Evolutionary conservation across 1,140 invertebrate genomes (phyloP), one percentile per base, ranked within the genome.

Genomic region (Sarcophaga peregrina): DNA sequence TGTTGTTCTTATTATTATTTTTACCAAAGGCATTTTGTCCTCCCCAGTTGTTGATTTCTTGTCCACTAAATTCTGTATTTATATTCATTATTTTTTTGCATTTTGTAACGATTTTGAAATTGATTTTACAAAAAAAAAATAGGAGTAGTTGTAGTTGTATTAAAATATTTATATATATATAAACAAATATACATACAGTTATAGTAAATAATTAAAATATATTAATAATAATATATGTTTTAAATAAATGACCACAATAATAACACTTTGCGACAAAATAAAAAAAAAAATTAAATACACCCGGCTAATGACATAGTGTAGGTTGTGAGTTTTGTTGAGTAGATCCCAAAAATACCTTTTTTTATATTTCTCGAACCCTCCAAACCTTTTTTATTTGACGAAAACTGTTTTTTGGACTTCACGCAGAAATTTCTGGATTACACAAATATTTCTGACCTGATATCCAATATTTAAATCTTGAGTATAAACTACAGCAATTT

Each of bases 21-120:
- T 94, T 96, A 96, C 95, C 95, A 96, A 93, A 94, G 95, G 95
- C 91, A 95, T 94, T 92, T 96, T 96, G 93, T 96, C 95, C 93
- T 96, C 95, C 90, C 94, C 93, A 91, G 94, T 94, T 92, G 94
- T 92, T 92, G 96, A 94, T 93, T 95, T 95, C 94, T 95, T 96
- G 92, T 96, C 95, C 94, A 95, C 95, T 93, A 95, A 93, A 92
- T 94, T 93, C 93, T 95, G 94, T 93, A 94, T 94, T 95, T 95
- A 72, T 25, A 37, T 37, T 8, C 6, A 54, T 75, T 75, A 46
- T 78, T 78, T 17, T 78, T 78, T 78, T 58, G 46, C 11, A 68
- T 62, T 45, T 82, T 54, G 13, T 74, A 10, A 54, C 48, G 8
- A 9, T 82, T 82, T 58, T 58, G 2, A 45, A 15, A 72, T 82